phyloP scores from a whole-genome alignment of 2,113 vertebrate species.

The Triplophysa rosa region DNA sequence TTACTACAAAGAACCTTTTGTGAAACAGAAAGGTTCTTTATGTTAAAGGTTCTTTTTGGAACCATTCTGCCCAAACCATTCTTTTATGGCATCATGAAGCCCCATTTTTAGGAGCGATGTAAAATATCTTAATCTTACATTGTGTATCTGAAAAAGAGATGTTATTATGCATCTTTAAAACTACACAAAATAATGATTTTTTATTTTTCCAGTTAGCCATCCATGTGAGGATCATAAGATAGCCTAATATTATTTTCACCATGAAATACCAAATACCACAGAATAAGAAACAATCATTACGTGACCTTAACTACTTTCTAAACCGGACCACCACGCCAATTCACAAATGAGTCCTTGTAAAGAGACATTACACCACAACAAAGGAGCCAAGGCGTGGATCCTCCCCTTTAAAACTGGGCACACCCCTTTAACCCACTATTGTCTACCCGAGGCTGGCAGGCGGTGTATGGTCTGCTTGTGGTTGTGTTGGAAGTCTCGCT shows the following conservation, averaged over 20 bases:
- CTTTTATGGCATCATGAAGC: too few species aligned
- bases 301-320: not conserved
- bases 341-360: conserved; percentile 28
- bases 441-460: conserved; percentile 48
- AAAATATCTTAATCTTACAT: too few species aligned
- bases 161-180: not conserved
- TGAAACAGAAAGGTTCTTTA: too few species aligned
- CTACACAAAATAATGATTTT: not conserved
- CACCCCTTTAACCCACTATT: conserved; percentile 72
- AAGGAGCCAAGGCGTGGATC: conserved; percentile 45
- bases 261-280: not conserved
- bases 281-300: not conserved
- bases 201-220: too few species aligned
- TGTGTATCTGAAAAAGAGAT: too few species aligned
- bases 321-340: conserved; percentile 1
- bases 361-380: conserved; percentile 51
- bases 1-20: too few species aligned
- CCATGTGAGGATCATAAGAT: not conserved
- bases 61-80: too few species aligned
- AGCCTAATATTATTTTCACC: not conserved
- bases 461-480: conserved; percentile 64
- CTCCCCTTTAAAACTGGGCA: conserved; percentile 69
- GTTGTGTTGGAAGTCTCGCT: conserved; percentile 67
- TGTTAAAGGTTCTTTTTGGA: too few species aligned
- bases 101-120: too few species aligned